phyloP scores from a whole-genome alignment of 64 coral and sea anemone species.

The Acropora yongei region DNA sequence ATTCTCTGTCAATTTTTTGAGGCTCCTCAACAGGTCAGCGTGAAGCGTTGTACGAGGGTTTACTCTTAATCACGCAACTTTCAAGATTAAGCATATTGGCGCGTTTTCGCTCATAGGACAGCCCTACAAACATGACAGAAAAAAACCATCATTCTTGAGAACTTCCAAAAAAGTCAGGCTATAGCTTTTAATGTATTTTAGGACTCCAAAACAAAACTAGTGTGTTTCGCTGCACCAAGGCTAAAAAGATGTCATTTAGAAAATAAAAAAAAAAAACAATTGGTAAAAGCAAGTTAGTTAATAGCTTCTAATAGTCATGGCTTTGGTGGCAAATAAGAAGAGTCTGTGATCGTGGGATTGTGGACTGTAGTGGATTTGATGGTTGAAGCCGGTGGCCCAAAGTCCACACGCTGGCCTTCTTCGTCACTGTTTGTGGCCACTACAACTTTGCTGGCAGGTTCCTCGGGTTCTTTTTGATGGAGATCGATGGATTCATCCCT shows the following conservation, averaged over 20 bases:
- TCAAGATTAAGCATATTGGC: no score
- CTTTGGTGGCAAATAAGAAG: not conserved
- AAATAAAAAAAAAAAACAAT: not conserved
- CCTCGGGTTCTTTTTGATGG: not conserved
- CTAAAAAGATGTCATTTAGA: not conserved
- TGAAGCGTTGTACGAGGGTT: no score
- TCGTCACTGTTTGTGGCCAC: conserved; percentile 20
- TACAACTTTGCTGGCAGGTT: conserved; percentile 3
- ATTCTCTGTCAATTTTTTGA: no score
- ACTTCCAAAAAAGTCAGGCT: no score
- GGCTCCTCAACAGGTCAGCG: no score
- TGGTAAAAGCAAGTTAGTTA: not conserved
- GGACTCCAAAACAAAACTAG: no score
- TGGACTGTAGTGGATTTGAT: not conserved
- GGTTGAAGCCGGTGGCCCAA: not conserved
- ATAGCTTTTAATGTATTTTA: no score
- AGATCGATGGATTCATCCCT: conserved; percentile 18
- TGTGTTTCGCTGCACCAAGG: not conserved
- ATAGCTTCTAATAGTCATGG: not conserved
- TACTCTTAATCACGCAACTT: no score
- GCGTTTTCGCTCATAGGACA: no score
- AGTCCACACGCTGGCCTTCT: conserved; percentile 27
- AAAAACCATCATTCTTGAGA: no score
- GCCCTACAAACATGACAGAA: no score
- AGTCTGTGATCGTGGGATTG: conserved; percentile 28